Base-by-base conservation (phyloP, 2,888 invertebrate species). In the Noctua comes region DNA sequence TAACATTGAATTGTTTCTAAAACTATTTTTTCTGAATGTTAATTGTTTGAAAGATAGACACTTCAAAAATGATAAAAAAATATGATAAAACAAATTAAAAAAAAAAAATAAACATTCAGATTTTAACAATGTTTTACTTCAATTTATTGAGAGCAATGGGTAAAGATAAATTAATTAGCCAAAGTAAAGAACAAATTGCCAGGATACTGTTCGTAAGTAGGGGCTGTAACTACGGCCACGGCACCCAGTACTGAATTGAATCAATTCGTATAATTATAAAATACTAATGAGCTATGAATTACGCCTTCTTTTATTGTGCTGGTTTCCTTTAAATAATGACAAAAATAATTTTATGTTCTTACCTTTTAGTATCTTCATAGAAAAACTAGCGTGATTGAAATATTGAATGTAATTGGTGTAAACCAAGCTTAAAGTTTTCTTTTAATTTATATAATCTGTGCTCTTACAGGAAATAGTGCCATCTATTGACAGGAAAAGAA, bases 401-500 rank as follows among this genome's bases (percentile, higher is more conserved):
- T 31, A 18, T 13, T 69, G 66, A 80, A 57, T 62, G 70, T 24
- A 57, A 57, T 27, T 62, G 11, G 59, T 82, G 48, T 74, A 27
- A 27, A 31, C 69, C 10, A 16, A 0, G 66, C 76, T 36, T 76
- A 62, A 13, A 4, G 6, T 31, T 59, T 73, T 46, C 16, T 68
- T 71, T 6, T 51, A 13, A 48, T 51, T 36, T 73, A n/a, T 54
- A 21, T 59, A 24, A 70, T 70, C 79, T 86, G 75, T 79, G 36
- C 57, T 59, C 13, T 1, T 40, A 57, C n/a, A 77, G 40, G 43
- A 51, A 68, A n/a, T 43, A 86, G 86, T 72, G 87, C 73, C 88
- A 87, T 84, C 87, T 87, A 79, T 80, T 70, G 70, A n/a, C 40
- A 13, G 64, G 3, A 78, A 77, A 76, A 68, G 7, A 40, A 73